Evolutionary conservation across 2,888 invertebrate genomes (phyloP), one percentile per base, ranked within the genome.

Genomic region (Microplitis deprimator): DNA sequence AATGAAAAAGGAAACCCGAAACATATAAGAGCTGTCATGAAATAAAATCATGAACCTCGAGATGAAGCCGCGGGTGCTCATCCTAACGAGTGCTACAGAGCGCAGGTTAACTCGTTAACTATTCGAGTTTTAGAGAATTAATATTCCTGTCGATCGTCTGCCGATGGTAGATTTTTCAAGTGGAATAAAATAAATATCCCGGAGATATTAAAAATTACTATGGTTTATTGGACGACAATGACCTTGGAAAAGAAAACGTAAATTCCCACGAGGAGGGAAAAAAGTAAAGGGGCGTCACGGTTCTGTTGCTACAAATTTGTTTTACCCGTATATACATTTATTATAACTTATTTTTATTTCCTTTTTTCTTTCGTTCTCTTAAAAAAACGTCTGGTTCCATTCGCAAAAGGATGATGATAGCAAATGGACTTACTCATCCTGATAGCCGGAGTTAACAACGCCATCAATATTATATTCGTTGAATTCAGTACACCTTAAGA

Each of bases 401-500:
- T 59, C 62, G 17, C n/a, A 62, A 59, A 50, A 29, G 38, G 38
- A 68, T 38, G 61, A 68, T 8, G n/a, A 68, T 59, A 59, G 59
- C 65, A 38, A 29, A 65, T 13, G 68, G 29, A 86, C 86, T 86
- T 85, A 86, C 86, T 84, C 84, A 77, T 83, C 81, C 67, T 81
- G 82, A 79, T 83, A 84, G 70, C 83, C 82, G n/a, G 83, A 80
- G 62, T 85, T 83, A 62, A 86, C 79, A 71, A 85, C 78, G 59
- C 82, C 82, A 78, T 86, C 85, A 75, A 85, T 79, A 79, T 85
- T 85, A 71, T 85, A 85, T 67, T 87, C 86, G 41, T 83, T 85
- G 77, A 85, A 79, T 60, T 83, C 78, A 78, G 81, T 67, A 76
- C 78, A 77, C 74, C 83, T 73, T 13, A 69, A 16, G 38, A 72